Conservation (phyloP, 2,797 vertebrate genomes). For the Pseudochromis fuscus region DNA sequence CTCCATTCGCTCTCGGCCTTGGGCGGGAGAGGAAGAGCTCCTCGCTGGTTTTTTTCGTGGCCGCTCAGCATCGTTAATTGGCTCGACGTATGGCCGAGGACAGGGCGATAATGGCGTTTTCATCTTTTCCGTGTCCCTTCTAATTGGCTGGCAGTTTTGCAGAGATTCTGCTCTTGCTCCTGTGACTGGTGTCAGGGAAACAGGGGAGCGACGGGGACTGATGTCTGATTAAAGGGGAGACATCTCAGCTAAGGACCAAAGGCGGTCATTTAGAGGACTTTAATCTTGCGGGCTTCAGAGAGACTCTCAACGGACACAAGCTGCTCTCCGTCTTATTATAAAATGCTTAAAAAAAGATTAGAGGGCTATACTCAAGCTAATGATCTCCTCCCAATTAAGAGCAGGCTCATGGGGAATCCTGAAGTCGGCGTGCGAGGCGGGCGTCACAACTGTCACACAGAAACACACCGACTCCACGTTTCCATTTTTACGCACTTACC, state of each 20-base stretch:
- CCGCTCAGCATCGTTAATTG: slow-evolving; percentile 65
- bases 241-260: slow-evolving; percentile 56
- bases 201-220: slow-evolving; percentile 40
- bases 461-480: slow-evolving; percentile 11
- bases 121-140: slow-evolving; percentile 58
- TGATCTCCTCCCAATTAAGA: slow-evolving; percentile 77
- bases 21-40: slow-evolving; percentile 21
- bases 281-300: slow-evolving; percentile 67
- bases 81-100: slow-evolving; percentile 56
- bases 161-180: background rate
- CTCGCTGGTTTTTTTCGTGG: slow-evolving; percentile 9
- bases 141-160: slow-evolving; percentile 73
- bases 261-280: slow-evolving; percentile 79
- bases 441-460: slow-evolving; percentile 33
- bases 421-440: slow-evolving; percentile 20
- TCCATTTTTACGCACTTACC: slow-evolving; percentile 20
- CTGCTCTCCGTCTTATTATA: slow-evolving; percentile 71
- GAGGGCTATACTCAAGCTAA: slow-evolving; percentile 60
- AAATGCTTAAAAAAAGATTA: slow-evolving; percentile 78
- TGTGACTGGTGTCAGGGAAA: slow-evolving; percentile 53
- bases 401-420: slow-evolving; percentile 59
- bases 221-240: slow-evolving; percentile 71
- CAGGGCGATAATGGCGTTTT: slow-evolving; percentile 66
- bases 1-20: slow-evolving; percentile 20
- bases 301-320: slow-evolving; percentile 60